Conservation (phyloP, 2,797 vertebrate species). For the Leptoclinus maculatus region DNA sequence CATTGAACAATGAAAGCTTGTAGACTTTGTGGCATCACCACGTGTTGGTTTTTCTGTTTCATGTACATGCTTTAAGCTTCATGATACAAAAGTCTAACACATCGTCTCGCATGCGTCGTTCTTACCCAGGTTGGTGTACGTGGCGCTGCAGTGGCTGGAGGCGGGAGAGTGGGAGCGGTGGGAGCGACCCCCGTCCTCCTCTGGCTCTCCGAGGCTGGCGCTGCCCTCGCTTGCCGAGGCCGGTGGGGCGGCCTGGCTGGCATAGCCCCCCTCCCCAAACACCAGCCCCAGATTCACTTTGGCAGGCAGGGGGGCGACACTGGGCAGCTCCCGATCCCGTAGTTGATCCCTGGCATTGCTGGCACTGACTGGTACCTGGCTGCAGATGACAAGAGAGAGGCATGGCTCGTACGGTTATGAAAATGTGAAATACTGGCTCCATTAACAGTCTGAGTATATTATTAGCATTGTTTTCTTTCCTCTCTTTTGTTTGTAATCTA, state of each 20-base stretch:
- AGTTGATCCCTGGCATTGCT: constrained; percentile 74
- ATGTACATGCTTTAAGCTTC: not conserved
- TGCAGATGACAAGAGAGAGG: constrained; percentile 74
- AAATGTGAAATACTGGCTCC: constrained; percentile 14
- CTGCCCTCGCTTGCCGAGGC: constrained; percentile 72
- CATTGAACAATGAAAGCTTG: not conserved
- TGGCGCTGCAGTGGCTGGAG: constrained; percentile 90
- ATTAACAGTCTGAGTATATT: not conserved
- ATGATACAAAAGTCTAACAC: not conserved
- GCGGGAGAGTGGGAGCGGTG: constrained; percentile 83
- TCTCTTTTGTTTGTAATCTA: not conserved
- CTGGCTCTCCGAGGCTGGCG: constrained; percentile 78
- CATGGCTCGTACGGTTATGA: constrained; percentile 4
- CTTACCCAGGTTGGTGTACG: constrained; percentile 97
- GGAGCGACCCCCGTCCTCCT: constrained; percentile 80
- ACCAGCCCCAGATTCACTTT: constrained; percentile 78
- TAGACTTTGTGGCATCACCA: not conserved
- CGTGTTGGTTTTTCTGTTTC: not conserved
- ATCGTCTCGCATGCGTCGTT: not conserved
- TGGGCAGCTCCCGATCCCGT: constrained; percentile 80
- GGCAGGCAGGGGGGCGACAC: constrained; percentile 77
- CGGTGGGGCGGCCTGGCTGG: constrained; percentile 58
- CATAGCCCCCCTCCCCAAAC: constrained; percentile 53
- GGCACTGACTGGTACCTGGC: constrained; percentile 85
- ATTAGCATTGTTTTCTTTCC: not conserved